Evolutionary conservation across 1,140 invertebrate genomes (phyloP).

Genomic region (Dreissena polymorpha): DNA sequence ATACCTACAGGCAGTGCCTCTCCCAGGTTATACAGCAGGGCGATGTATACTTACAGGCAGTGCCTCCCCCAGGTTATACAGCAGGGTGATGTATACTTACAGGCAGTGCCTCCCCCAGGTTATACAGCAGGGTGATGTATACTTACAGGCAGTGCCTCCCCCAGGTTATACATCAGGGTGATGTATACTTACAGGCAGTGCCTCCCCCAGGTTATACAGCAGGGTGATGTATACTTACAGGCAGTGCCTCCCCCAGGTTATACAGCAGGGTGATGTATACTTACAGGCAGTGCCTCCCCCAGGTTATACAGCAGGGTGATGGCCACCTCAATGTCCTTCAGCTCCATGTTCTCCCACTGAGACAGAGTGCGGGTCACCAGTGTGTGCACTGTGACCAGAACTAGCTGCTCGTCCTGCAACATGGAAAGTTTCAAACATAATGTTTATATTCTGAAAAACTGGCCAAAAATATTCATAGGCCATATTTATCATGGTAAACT

Average conservation of each 20-base stretch:
- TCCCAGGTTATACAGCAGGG: background rate
- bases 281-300: constrained; percentile 82
- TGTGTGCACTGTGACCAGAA: constrained; percentile 80
- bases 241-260: background rate
- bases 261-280: constrained; percentile 15
- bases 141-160: background rate
- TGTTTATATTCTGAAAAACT: too few relatives aligned
- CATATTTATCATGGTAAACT: background rate
- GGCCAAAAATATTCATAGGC: too few relatives aligned
- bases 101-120: background rate
- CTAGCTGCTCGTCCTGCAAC: constrained; percentile 80
- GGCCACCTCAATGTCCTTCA: constrained; percentile 82
- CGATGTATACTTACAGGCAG: background rate
- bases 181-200: background rate
- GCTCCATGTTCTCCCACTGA: constrained; percentile 80
- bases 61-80: background rate
- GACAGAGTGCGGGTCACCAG: constrained; percentile 79
- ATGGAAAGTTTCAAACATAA: constrained; percentile 1
- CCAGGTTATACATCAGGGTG: background rate
- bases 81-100: background rate
- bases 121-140: background rate
- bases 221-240: background rate
- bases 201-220: background rate
- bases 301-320: constrained; percentile 82
- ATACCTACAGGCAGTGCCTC: background rate